Evolutionary conservation across 2,113 vertebrate species (phyloP), one percentile per base, ranked within the genome.

Genomic region (Oxygymnocypris stewartii): DNA sequence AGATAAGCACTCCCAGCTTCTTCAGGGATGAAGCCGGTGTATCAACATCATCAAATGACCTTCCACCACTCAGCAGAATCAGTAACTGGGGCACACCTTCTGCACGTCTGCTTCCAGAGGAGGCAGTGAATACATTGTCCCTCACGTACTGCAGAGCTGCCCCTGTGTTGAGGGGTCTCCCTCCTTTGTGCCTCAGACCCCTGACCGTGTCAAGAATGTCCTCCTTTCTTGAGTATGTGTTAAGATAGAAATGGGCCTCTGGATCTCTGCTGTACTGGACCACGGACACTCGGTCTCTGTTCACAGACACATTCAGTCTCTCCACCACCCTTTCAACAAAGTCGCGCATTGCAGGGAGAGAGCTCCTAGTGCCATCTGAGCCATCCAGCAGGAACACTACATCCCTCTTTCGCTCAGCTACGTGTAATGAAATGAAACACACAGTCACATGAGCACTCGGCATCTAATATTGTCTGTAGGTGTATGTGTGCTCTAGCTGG

Each of bases 281-380:
- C 5, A 98, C 88, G 0, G 94, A 96, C 0, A 99, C 91, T 1
- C 96, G 94, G 79, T 97, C 95, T 94, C 95, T 95, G 84, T 94
- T 96, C 54, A 96, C 95, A 18, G 94, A 94, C 0, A 99, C 89
- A 0, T 96, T 93, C 7, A 99, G 94, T 87, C 96, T 96, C 89
- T 94, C 91, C 31, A 99, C 95, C 6, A 97, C 93, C 87, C 88
- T 95, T 83, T 91, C 37, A 13, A 99, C 94, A 85, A 99, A 99
- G 88, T 99, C 97, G 16, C 97, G 95, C 54, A 99, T 97, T 61
- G 47, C 44, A 97, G 95, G 44, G 94, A 96, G 0, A 97, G 87
- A 14, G 96, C 96, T 0, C 87, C 89, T 0, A 81, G 0, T 51
- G 90, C 92, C 3, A 97, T 96, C 95, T 0, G 98, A 99, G 79